A percentile compares a stretch with the other conserved stretches of the same genome.
Evolutionary conservation across 64 coral and sea anemone species (phyloP).

Genomic region (Pocillopora damicornis): DNA sequence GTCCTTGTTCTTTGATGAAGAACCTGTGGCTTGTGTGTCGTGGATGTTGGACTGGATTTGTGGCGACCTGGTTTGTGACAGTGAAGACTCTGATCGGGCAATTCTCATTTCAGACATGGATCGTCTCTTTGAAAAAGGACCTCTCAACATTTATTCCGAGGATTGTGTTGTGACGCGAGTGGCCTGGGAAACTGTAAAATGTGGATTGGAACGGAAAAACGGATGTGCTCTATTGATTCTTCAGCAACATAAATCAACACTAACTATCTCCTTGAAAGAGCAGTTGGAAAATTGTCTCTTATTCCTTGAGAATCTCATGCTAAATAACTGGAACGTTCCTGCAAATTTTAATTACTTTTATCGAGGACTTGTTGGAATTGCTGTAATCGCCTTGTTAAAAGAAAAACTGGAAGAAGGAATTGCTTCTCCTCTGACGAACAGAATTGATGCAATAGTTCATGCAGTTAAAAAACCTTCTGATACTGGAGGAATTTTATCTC

Average conservation of each 20-base stretch:
- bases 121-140: constrained; percentile 55
- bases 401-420: neutral
- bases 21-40: neutral
- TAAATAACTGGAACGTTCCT: neutral
- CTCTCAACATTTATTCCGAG: constrained; percentile 40
- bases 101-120: constrained; percentile 8
- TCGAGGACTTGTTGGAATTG: neutral
- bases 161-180: constrained; percentile 4
- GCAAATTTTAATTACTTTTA: constrained; percentile 15
- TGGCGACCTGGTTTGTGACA: neutral
- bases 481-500: neutral
- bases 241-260: neutral
- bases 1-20: neutral
- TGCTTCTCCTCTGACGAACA: neutral
- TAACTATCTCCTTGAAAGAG: neutral
- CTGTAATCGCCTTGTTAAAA: neutral
- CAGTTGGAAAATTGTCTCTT: neutral
- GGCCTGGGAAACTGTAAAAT: neutral
- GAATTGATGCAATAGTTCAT: neutral
- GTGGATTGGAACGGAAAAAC: constrained; percentile 2
- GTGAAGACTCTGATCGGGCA: neutral
- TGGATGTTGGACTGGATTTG: constrained; percentile 51
- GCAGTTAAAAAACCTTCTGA: neutral
- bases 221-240: neutral
- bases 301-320: constrained; percentile 14